Evolutionary conservation across 2,797 vertebrate species (phyloP), one percentile per base, ranked within the genome.

Genomic region (Pteropus rufus): DNA sequence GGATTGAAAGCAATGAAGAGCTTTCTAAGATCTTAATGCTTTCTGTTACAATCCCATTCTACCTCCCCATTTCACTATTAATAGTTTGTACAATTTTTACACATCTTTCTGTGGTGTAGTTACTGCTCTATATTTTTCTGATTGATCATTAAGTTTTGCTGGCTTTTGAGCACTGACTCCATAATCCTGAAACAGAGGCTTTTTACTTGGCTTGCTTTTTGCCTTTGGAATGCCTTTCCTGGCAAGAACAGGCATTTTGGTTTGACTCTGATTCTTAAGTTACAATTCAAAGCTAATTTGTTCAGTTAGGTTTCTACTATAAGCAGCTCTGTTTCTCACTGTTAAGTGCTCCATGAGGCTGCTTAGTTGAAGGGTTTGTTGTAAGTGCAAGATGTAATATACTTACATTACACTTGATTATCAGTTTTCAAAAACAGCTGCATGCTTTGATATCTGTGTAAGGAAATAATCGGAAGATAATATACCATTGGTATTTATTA

Each of bases 401-500:
- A 92, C 96, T 97, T 92, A 84, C 0, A 93, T 18, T 97, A 95
- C 96, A 91, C 97, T 95, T 82, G 98, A 98, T 98, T 77, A 98
- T 97, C 97, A 87, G 97, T 93, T 98, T 96, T 97, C 98, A 98
- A 98, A 98, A 98, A 96, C 98, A 99, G 98, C 98, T 98, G 98
- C 91, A 97, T 81, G 95, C 85, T 97, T 94, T 97, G 77, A 96
- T 64, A 96, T 94, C 98, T 97, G 97, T 64, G 93, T 94, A 97
- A 97, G 97, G 98, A 98, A 98, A 96, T 98, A 98, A 98, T 92
- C 98, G 44, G 97, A 97, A 98, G 98, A 98, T 98, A 98, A 98
- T 93, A 98, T 97, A 92, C 98, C 96, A 91, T 76, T 91, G 98
- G 98, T 98, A 98, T 98, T 98, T 98, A 98, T 98, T 98, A 98